Conservation (phyloP, 1,140 invertebrate species). For the Nasonia longicornis region DNA sequence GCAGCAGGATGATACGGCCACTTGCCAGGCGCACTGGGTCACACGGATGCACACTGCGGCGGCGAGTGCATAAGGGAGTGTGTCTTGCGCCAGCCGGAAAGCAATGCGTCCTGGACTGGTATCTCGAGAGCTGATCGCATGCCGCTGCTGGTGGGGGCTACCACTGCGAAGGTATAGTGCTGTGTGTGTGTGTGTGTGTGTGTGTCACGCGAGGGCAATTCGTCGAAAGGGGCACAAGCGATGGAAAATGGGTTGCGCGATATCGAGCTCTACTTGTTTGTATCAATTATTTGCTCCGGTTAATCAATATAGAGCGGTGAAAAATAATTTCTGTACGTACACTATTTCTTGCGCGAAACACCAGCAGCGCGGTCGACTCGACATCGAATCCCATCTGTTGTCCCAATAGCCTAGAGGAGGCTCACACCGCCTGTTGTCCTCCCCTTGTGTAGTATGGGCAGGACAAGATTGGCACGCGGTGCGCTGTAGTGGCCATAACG, state of each 20-base stretch:
- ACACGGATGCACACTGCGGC: neutral
- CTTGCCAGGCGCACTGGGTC: conserved; percentile 19
- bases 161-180: neutral
- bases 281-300: neutral
- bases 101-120: conserved; percentile 22
- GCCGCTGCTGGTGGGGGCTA: conserved; percentile 4
- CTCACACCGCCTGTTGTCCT: neutral
- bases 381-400: too few relatives aligned
- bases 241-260: neutral
- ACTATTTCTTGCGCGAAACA: too few relatives aligned
- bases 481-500: neutral
- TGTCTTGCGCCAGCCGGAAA: neutral
- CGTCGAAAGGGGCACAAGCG: neutral
- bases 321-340: neutral
- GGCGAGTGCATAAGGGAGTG: neutral
- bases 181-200: too few relatives aligned
- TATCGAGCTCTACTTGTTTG: neutral
- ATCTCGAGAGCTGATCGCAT: conserved; percentile 19
- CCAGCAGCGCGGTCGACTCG: too few relatives aligned
- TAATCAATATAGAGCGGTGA: neutral
- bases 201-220: conserved; percentile 11
- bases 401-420: neutral
- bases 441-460: neutral
- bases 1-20: conserved; percentile 9
- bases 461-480: neutral